Conservation (phyloP, 1,140 invertebrate species). For the Phenacoccus solenopsis region DNA sequence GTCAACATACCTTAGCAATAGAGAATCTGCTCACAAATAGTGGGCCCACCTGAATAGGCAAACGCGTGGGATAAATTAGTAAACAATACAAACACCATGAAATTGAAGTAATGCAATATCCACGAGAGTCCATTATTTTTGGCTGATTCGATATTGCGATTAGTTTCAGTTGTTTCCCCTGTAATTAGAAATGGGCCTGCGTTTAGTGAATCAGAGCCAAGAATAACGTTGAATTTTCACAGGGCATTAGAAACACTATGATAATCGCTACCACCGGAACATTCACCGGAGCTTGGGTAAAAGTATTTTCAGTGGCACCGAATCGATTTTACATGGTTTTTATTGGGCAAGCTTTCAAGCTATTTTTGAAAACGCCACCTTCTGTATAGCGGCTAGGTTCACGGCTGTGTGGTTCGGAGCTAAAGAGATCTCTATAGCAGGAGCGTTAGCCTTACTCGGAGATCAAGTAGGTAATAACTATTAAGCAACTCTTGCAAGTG, state of each 20-base stretch:
- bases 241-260: slow-evolving; percentile 5
- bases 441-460: slow-evolving; percentile 3
- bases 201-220: too few relatives aligned
- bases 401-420: slow-evolving; percentile 4
- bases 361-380: not conserved
- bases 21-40: too few relatives aligned
- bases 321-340: not conserved
- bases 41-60: too few relatives aligned
- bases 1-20: too few relatives aligned
- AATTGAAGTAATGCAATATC: too few relatives aligned
- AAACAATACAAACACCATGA: too few relatives aligned
- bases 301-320: slow-evolving; percentile 3
- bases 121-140: too few relatives aligned
- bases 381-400: not conserved
- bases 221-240: not conserved
- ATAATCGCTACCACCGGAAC: not conserved
- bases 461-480: slow-evolving; percentile 10
- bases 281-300: not conserved
- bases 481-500: too few relatives aligned
- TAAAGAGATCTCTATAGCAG: not conserved
- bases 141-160: too few relatives aligned
- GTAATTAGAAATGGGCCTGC: too few relatives aligned
- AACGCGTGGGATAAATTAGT: too few relatives aligned
- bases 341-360: not conserved
- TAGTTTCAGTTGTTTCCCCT: too few relatives aligned